Base-by-base conservation (phyloP, 1,140 invertebrate species). In the Hirudo medicinalis region DNA sequence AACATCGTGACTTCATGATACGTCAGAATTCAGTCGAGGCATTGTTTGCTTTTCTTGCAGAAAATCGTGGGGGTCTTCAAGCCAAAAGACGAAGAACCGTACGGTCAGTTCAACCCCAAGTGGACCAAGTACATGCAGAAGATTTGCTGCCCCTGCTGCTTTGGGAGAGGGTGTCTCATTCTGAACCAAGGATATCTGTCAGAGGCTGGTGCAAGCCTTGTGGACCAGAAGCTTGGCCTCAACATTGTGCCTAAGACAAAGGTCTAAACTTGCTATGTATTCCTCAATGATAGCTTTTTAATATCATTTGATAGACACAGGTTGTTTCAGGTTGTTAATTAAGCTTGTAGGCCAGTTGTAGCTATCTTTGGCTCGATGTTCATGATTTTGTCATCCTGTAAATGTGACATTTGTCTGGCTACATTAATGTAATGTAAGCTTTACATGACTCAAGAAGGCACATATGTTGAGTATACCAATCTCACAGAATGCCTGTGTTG, bases 111-210 rank as follows among this genome's bases (percentile, higher is more conserved):
- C 74, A 99, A 99, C 85, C 97, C 97, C 54, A 99, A 99, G 84
- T 99, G 97, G 96, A 98, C 94, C 5, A 99, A 99, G 85, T 99
- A 94, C 93, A 92, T 99, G 75, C 96, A 99, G 84, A 97, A 97
- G 83, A 82, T 97, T 60, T 97, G 94, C 81, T 99, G 96, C 84
- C 96, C 97, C 0, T 99, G 97, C 80, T 99, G 96, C 83, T 99
- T 99, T 86, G 96, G 97, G 0, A 86, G 97, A 29, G 93, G 91
- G 25, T 99, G 97, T 83, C 85, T 99, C 49, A 94, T 98, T 76
- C 94, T 94, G 67, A 99, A 99, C 86, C 94, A 98, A 83, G 97
- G 96, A 43, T 99, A 99, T 82, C 83, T 99, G 5, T 97, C 94
- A 15, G 97, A 99, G 83, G 91, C 95, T 53, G 96, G 94, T 0